A percentile compares a stretch with the other conserved stretches of the same genome.
Evolutionary conservation across 1,140 invertebrate genomes (phyloP).

Genomic region (Pachypsylla venusta): DNA sequence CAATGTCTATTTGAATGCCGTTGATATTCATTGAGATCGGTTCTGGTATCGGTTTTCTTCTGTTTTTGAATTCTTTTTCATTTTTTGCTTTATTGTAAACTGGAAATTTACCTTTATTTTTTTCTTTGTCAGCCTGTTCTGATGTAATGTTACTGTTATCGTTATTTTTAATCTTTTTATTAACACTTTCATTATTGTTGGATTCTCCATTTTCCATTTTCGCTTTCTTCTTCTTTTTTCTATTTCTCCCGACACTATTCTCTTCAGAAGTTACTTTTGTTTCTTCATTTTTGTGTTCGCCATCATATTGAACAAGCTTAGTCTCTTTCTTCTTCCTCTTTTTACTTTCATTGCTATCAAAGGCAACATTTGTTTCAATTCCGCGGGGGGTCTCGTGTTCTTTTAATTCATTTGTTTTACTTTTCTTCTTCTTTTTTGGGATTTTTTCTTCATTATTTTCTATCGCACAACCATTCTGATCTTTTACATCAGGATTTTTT

Average conservation of each 20-base stretch:
- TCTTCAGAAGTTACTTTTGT: no score
- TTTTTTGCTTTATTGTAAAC: conserved; percentile 17
- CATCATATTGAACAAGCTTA: no score
- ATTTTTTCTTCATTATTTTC: neutral
- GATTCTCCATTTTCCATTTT: conserved; percentile 8
- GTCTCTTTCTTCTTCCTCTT: no score
- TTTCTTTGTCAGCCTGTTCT: conserved; percentile 15
- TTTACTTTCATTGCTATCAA: no score
- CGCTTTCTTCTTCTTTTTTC: conserved; percentile 18
- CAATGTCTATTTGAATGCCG: conserved; percentile 43
- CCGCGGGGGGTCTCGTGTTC: no score
- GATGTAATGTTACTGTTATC: neutral
- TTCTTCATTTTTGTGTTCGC: no score
- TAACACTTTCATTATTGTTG: conserved; percentile 13
- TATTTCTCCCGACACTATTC: neutral
- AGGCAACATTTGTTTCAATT: no score
- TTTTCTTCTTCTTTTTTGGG: neutral
- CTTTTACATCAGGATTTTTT: no score
- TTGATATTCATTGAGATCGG: conserved; percentile 31
- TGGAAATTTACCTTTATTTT: conserved; percentile 12
- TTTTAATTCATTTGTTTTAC: no score
- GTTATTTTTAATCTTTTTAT: conserved; percentile 14
- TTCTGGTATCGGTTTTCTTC: conserved; percentile 21
- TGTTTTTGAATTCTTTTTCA: conserved; percentile 15
- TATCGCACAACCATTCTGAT: no score